Percentiles rank a stretch among this genome's conserved stretches.
These are phyloP conservation scores for Aproaerema taeniolella DNA, from an alignment of 2,888 invertebrate genomes.

Conservation along the genomic window DNA sequence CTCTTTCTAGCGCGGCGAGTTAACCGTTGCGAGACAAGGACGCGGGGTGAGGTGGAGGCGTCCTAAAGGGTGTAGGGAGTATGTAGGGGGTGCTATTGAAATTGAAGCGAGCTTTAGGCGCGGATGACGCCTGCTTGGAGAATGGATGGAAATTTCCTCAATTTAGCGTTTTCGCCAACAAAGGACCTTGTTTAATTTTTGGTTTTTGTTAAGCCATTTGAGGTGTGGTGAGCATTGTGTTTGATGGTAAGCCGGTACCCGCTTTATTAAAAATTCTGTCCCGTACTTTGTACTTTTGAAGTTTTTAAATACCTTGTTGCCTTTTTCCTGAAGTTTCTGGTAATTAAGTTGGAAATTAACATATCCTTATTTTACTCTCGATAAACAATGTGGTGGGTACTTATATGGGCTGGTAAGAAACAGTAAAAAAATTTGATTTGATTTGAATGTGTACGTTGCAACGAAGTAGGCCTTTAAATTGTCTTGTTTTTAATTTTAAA, in stretches of 20 bases:
- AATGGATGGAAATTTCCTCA: constrained; percentile 78
- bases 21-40: constrained; percentile 36
- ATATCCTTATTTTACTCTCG: no score
- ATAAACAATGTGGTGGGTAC: no score
- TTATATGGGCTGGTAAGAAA: no score
- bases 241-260: constrained; percentile 8
- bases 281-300: constrained; percentile 6
- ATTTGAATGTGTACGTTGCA: no score
- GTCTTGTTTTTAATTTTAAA: no score
- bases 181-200: constrained; percentile 76
- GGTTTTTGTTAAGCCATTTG: constrained; percentile 61
- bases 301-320: constrained; percentile 1
- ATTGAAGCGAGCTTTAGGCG: constrained; percentile 77
- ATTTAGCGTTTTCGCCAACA: constrained; percentile 77
- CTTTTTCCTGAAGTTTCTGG: no score
- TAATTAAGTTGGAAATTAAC: no score
- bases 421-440: no score
- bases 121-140: constrained; percentile 76
- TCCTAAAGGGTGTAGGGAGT: constrained; percentile 76
- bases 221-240: constrained; percentile 42
- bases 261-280: constrained; percentile 9
- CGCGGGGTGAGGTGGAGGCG: constrained; percentile 53
- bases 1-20: constrained; percentile 32
- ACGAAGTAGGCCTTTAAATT: no score
- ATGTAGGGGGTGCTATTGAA: constrained; percentile 73